These are phyloP conservation scores for Neoarius graeffei DNA, from an alignment of 2,113 vertebrate species.

Conservation along the genomic window DNA sequence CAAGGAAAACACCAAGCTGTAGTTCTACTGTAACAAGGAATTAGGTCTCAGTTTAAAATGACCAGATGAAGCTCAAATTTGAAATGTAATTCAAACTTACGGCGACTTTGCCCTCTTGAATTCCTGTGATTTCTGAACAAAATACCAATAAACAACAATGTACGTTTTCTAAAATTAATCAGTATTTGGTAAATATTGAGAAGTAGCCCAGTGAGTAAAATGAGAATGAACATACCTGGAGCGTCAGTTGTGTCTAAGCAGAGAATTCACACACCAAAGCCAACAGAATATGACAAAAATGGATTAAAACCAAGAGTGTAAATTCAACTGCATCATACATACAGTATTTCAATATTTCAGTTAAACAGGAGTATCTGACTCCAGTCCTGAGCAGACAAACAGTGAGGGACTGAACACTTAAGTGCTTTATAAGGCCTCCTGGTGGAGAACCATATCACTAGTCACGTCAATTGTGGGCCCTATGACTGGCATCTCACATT, in stretches of 20 bases:
- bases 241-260: slow-evolving; percentile 42
- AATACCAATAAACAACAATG: slow-evolving; percentile 4
- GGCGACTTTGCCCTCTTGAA: slow-evolving; percentile 51
- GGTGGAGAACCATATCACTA: not conserved
- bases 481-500: not conserved
- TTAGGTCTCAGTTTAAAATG: not conserved
- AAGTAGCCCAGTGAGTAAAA: not conserved
- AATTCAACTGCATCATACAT: not conserved
- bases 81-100: slow-evolving; percentile 46
- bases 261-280: not conserved
- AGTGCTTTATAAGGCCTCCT: not conserved
- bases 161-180: not conserved
- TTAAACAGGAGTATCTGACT: not conserved
- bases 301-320: not conserved
- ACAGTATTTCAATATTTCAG: not conserved
- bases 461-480: not conserved
- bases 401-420: not conserved
- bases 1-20: not conserved
- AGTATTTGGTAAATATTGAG: not conserved
- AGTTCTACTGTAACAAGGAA: not conserved
- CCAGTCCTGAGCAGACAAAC: not conserved
- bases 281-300: slow-evolving; percentile 20
- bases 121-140: slow-evolving; percentile 40
- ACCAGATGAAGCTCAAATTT: not conserved
- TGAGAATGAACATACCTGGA: slow-evolving; percentile 41